Evolutionary conservation across 2,888 invertebrate genomes (phyloP), one percentile per base, ranked within the genome.

Genomic region (Auanema sp.): DNA sequence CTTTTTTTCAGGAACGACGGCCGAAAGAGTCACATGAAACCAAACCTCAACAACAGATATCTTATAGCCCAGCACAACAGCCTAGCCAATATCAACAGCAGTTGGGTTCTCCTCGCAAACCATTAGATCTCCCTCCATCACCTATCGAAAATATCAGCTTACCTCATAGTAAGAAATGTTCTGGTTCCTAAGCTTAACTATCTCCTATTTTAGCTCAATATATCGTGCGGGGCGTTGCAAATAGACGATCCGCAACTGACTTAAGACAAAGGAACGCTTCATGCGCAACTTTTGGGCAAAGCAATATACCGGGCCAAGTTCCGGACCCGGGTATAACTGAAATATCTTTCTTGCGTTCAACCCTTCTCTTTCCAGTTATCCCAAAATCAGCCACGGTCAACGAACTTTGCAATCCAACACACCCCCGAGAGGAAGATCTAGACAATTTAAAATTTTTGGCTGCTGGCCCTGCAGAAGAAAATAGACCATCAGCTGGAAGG

Each of bases 121-220:
- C n/a, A 24, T 33, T 21, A n/a, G 24, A 16, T 16, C 58, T 14
- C 53, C 58, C n/a, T 50, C 64, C 14, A 64, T 56, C 58, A 11
- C 64, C 57, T 50, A 72, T 81, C 58, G 80, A 80, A 43, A 76
- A 79, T 25, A 67, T 81, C 55, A 68, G 69, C 11, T 64, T 77
- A 40, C 81, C 81, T 6, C 64, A 77, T 49, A 81, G 81, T 81
- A 49, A 69, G 79, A 69, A 52, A 23, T 56, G 44, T 47, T 41
- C 52, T 33, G 16, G 25, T 57, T 57, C 41, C 43, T 44, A 49
- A 58, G 33, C 2, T 64, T 40, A 49, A 42, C 10, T 12, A n/a
- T n/a, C 8, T 58, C 40, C 24, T n/a, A 24, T 21, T 71, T 65
- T 56, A 77, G 76, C 76, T 21, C 65, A 75, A 65, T 77, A 66